Evolutionary conservation across 2,113 vertebrate species (phyloP), one percentile per base, ranked within the genome.

Genomic region (Noctilio leporinus): DNA sequence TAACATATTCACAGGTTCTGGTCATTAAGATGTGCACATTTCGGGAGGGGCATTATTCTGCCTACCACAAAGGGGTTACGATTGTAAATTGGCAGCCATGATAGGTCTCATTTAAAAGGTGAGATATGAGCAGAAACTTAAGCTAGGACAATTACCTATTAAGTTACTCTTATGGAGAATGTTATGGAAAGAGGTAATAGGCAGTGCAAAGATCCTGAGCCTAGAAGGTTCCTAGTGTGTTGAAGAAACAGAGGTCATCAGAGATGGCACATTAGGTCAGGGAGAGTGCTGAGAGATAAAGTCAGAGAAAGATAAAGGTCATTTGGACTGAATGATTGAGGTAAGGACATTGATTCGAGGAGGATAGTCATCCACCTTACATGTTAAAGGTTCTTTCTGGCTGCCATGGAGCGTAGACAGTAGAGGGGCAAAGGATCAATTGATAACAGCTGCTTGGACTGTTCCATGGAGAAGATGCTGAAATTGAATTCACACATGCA

Each of bases 111-210:
- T 76, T 87, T 17, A 35, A 89, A 93, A 77, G 53, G 53, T 77
- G 77, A 85, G 14, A 43, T 88, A 38, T 85, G 51, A 86, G 30
- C 51, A 62, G 86, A 76, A 72, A 65, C 16, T 40, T 87, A 75
- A 92, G 12, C 33, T 64, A 45, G 81, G 7, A 20, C 33, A 38
- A 26, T 93, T 87, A 69, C 35, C 43, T 81, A 64, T 78, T 70
- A 95, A 94, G 19, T 83, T 93, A 69, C 47, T 64, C 10, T 72
- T 86, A 49, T 24, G 8, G n/a, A 77, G n/a, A 96, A 67, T 89
- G 24, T 86, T 85, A 47, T 69, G 12, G 38, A 83, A 95, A 92
- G 24, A 59, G 35, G 51, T 55, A 72, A 77, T 9, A 94, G 30
- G 62, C 30, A 55, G 62, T 82, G 19, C 35, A 94, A 96, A 95